phyloP scores from a whole-genome alignment of 92 coral and sea anemone species.

The Heliopora coerulea region DNA sequence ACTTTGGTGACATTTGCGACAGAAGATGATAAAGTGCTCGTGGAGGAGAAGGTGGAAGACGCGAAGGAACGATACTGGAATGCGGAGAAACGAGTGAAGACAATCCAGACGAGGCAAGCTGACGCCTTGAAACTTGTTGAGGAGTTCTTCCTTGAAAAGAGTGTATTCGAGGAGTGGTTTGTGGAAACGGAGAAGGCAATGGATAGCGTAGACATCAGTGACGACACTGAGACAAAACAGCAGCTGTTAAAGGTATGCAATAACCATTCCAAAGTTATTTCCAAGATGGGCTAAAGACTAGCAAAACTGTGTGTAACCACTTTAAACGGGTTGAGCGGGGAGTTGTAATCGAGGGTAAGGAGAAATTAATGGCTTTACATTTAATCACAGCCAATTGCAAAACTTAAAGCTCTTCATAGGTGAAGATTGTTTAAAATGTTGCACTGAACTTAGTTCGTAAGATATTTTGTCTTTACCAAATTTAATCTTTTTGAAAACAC shows the following conservation, averaged over 20 bases:
- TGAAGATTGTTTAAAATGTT: no score
- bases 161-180: conserved; percentile 78
- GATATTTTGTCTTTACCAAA: no score
- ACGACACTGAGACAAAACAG: conserved; percentile 60
- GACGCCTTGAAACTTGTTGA: conserved; percentile 75
- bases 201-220: conserved; percentile 47
- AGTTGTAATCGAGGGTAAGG: no score
- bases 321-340: no score
- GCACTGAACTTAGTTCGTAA: no score
- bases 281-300: no score
- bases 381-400: no score
- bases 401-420: no score
- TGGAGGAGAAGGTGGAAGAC: conserved; percentile 82
- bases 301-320: no score
- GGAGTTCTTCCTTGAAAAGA: conserved; percentile 68
- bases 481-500: no score
- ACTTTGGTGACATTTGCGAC: conserved; percentile 71
- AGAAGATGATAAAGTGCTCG: conserved; percentile 74
- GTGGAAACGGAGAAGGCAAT: conserved; percentile 70
- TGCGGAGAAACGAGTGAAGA: conserved; percentile 58
- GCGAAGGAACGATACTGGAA: conserved; percentile 70
- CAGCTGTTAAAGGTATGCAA: conserved; percentile 53
- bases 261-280: no score
- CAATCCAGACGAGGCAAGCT: conserved; percentile 57
- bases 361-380: no score